Percentiles rank a stretch among this genome's conserved stretches.
Conservation (phyloP, 2,113 vertebrate species). For the Xiphophorus couchianus region DNA sequence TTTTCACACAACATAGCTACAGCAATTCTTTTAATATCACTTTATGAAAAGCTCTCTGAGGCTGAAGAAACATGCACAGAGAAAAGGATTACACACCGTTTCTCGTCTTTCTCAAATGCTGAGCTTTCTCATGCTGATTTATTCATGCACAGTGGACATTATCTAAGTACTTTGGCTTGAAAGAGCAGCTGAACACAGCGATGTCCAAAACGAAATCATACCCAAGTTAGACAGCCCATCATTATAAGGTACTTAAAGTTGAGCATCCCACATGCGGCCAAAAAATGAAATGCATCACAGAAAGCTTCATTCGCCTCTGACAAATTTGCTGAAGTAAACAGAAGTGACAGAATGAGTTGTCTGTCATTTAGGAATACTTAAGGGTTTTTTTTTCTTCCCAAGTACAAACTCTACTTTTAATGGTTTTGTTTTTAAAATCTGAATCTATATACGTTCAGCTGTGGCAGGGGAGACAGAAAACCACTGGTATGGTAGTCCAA, state of each 20-base stretch:
- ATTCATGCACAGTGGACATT: constrained; percentile 58
- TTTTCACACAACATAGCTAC: not conserved
- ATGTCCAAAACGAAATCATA: constrained; percentile 58
- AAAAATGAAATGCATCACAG: constrained; percentile 25
- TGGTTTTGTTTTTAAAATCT: not conserved
- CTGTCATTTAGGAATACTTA: not conserved
- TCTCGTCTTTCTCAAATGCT: constrained; percentile 9
- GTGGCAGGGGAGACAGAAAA: not conserved
- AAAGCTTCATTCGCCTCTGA: constrained; percentile 31
- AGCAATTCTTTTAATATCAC: not conserved
- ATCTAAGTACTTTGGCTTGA: constrained; percentile 49
- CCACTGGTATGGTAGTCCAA: too few relatives aligned
- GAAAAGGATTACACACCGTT: constrained; percentile 27
- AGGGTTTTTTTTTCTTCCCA: not conserved
- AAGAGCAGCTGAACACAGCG: constrained; percentile 55
- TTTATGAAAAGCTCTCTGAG: not conserved
- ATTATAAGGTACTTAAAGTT: constrained; percentile 65
- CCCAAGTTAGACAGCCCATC: constrained; percentile 58
- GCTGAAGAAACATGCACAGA: constrained; percentile 21
- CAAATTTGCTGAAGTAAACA: constrained; percentile 35
- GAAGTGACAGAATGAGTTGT: not conserved
- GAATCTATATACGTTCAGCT: not conserved
- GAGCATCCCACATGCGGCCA: constrained; percentile 17
- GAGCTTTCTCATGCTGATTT: constrained; percentile 54
- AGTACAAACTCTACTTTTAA: not conserved